Conservation (phyloP, 2,797 vertebrate genomes). For the Oophaga sylvatica region DNA sequence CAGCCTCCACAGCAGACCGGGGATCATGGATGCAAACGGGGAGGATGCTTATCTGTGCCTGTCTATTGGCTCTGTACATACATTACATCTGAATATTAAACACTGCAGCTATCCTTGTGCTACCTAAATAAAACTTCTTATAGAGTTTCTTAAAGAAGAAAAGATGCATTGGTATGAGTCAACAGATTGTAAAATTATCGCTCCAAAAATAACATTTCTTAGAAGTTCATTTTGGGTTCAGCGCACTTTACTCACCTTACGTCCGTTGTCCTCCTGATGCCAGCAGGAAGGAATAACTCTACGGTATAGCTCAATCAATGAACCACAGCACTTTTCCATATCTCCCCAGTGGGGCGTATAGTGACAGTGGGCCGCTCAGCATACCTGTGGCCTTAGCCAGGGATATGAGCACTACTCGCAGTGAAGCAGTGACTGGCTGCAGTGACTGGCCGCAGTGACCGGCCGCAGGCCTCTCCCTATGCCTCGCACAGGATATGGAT, state of each 20-base stretch:
- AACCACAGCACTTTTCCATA: constrained; percentile 51
- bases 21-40: no score
- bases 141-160: not conserved
- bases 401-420: not conserved
- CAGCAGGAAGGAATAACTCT: constrained; percentile 39
- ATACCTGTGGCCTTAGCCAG: constrained; percentile 27
- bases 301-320: constrained; percentile 38
- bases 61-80: no score
- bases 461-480: constrained; percentile 21
- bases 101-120: no score
- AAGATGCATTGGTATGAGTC: not conserved
- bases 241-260: constrained; percentile 8
- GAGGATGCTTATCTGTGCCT: no score
- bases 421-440: not conserved
- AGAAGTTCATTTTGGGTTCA: not conserved
- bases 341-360: constrained; percentile 39
- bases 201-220: constrained; percentile 5
- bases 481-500: constrained; percentile 47
- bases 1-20: no score
- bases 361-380: constrained; percentile 6
- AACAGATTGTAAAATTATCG: no score
- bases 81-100: no score
- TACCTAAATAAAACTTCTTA: not conserved
- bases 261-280: not conserved
- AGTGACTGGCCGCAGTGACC: not conserved